phyloP scores from a whole-genome alignment of 2,113 vertebrate species.

The Nanorana parkeri region DNA sequence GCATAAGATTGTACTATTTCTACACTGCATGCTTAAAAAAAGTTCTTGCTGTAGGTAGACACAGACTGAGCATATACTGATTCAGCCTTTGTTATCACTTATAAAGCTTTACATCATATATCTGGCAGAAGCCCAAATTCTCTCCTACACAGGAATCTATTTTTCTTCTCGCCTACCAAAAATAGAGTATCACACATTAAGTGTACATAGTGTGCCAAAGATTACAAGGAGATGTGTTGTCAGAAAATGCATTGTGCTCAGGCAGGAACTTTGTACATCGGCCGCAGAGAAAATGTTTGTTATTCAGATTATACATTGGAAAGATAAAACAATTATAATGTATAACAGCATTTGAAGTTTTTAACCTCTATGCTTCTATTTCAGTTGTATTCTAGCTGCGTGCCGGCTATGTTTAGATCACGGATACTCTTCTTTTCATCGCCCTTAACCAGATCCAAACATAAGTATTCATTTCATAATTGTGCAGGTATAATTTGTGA shows the following conservation, averaged over 20 bases:
- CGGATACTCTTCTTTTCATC: neutral
- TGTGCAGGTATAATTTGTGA: conserved; percentile 47
- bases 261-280: conserved; percentile 58
- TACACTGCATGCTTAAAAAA: neutral
- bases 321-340: conserved; percentile 29
- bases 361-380: conserved; percentile 1
- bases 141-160: conserved; percentile 72
- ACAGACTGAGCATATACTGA: conserved; percentile 70
- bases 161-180: conserved; percentile 74
- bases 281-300: conserved; percentile 43
- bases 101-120: conserved; percentile 73
- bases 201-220: conserved; percentile 66
- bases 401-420: conserved; percentile 33
- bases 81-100: conserved; percentile 71
- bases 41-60: conserved; percentile 63
- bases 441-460: neutral
- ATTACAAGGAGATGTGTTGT: conserved; percentile 67
- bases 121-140: conserved; percentile 72
- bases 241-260: conserved; percentile 63
- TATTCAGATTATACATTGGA: conserved; percentile 18
- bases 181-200: conserved; percentile 74
- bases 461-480: neutral
- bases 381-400: neutral
- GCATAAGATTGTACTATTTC: too few relatives aligned
- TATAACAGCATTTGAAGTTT: conserved; percentile 20